Percentiles rank a stretch among this genome's conserved stretches.
These are phyloP conservation scores for Melanophora roralis DNA, from an alignment of 2,888 invertebrate species.

Conservation along the genomic window DNA sequence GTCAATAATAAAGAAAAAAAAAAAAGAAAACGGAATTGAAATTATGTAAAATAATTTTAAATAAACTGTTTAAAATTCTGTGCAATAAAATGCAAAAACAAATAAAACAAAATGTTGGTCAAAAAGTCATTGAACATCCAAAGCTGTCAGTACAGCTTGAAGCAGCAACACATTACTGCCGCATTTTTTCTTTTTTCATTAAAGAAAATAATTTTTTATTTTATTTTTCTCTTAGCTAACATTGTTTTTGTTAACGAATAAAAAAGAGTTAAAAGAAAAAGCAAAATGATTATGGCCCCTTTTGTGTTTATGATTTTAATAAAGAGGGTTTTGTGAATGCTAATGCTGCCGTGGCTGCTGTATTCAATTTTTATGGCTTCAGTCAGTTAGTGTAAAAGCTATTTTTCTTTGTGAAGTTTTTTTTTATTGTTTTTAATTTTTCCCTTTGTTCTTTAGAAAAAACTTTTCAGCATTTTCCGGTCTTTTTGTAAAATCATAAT, in stretches of 20 bases:
- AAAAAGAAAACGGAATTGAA: constrained; percentile 17
- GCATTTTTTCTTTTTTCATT: constrained; percentile 19
- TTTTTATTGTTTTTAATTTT: constrained; percentile 15
- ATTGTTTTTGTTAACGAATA: not conserved
- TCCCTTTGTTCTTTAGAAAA: too few relatives aligned
- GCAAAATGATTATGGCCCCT: constrained; percentile 40
- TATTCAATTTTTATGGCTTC: constrained; percentile 59
- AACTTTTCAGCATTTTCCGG: not conserved
- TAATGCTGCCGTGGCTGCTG: constrained; percentile 34
- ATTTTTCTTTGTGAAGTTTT: constrained; percentile 22
- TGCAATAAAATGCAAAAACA: not conserved
- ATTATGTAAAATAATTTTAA: constrained; percentile 58
- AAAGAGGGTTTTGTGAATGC: constrained; percentile 36
- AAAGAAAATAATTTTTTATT: not conserved
- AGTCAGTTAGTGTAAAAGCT: constrained; percentile 49
- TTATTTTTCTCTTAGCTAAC: not conserved
- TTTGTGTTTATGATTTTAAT: constrained; percentile 50
- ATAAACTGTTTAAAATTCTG: constrained; percentile 41
- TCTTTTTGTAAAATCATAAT: not conserved
- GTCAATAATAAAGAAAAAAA: too few relatives aligned
- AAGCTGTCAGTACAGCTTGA: not conserved
- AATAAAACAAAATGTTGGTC: constrained; percentile 56
- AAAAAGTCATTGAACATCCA: constrained; percentile 61
- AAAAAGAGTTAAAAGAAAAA: not conserved
- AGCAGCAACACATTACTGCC: constrained; percentile 12